These are phyloP conservation scores for Columba livia DNA, from an alignment of 2,113 vertebrate genomes.

Conservation along the genomic window DNA sequence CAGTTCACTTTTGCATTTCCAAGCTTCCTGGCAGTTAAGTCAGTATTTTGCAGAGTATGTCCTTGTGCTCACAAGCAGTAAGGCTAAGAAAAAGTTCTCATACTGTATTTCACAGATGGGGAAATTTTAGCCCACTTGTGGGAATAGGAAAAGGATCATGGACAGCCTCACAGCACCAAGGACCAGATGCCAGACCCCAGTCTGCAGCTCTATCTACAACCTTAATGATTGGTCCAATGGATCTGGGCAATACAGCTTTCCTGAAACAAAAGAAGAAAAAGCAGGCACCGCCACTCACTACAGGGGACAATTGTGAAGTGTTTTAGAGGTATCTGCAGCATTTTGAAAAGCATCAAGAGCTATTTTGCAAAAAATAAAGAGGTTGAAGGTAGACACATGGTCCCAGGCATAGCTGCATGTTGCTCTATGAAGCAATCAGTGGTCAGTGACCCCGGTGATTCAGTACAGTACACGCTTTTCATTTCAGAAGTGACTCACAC, in stretches of 20 bases:
- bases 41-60: neutral
- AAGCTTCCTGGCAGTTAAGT: neutral
- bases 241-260: neutral
- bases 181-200: neutral
- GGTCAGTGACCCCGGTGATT: neutral
- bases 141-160: rapidly evolving
- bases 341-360: neutral
- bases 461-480: neutral
- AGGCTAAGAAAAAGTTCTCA: neutral
- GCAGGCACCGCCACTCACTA: neutral
- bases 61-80: neutral
- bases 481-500: neutral
- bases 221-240: neutral
- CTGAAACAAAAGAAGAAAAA: neutral
- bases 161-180: neutral
- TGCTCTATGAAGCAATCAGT: neutral
- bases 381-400: neutral
- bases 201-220: neutral
- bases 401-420: neutral
- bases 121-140: neutral
- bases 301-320: neutral
- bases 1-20: neutral
- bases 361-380: neutral
- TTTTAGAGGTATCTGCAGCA: neutral
- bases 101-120: neutral